A percentile compares a stretch with the other conserved stretches of the same genome.
phyloP scores from a whole-genome alignment of 2,888 invertebrate genomes.

The Stenodema calcarata region DNA sequence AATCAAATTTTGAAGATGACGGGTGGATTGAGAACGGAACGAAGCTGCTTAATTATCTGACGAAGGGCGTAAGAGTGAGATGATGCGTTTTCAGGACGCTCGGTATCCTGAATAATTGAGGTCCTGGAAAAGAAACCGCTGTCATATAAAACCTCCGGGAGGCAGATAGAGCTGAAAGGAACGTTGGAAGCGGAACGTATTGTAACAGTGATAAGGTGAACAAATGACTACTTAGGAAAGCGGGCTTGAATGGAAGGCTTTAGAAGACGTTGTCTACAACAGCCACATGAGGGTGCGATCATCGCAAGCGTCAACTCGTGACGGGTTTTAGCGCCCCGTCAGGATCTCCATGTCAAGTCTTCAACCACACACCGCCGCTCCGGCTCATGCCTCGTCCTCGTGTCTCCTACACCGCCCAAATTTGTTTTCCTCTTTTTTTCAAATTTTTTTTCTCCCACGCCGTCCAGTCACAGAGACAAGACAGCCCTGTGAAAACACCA shows the following conservation, averaged over 20 bases:
- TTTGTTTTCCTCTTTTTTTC: not conserved
- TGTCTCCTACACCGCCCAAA: not conserved
- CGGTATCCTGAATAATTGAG: constrained; percentile 25
- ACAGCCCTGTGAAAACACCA: not conserved
- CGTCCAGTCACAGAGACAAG: not conserved
- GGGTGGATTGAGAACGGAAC: not conserved
- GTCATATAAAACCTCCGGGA: not conserved
- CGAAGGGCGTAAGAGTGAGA: not conserved
- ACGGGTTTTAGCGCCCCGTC: constrained; percentile 18
- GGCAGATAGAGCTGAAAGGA: not conserved
- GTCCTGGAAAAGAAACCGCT: constrained; percentile 22
- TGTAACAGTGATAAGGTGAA: constrained; percentile 19
- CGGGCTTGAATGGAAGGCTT: not conserved
- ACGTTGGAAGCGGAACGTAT: not conserved
- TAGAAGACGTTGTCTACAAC: not conserved
- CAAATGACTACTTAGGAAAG: constrained; percentile 6
- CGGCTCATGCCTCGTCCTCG: not conserved
- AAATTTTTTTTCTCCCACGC: not conserved
- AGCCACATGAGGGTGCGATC: not conserved
- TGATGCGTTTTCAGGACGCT: not conserved
- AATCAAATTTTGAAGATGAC: too few species aligned
- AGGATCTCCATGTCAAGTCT: constrained; percentile 12
- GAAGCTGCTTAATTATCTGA: not conserved
- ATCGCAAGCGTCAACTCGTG: constrained; percentile 6
- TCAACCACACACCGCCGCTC: not conserved